phyloP scores from a whole-genome alignment of 2,113 vertebrate genomes.

The Dipodomys merriami region DNA sequence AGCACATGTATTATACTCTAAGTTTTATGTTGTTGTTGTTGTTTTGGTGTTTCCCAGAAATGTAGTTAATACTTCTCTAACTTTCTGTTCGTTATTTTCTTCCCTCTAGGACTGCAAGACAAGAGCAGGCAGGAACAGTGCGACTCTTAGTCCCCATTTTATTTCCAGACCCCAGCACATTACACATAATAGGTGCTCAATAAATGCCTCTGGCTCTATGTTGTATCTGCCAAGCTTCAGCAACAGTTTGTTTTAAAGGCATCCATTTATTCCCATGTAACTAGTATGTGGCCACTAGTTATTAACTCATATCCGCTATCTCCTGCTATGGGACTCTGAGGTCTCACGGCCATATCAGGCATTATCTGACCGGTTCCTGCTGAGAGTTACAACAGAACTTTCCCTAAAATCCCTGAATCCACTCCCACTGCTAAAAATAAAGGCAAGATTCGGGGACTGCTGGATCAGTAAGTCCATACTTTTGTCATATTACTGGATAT shows the following conservation, averaged over 20 bases:
- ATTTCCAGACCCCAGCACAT: neutral
- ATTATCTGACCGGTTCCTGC: constrained; percentile 11
- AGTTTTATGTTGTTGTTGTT: neutral
- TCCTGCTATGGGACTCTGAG: neutral
- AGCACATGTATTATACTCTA: neutral
- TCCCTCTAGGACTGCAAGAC: neutral
- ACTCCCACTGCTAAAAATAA: neutral
- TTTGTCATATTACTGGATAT: neutral
- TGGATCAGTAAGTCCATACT: neutral
- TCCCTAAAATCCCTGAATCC: neutral
- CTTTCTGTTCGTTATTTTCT: neutral
- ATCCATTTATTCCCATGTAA: neutral
- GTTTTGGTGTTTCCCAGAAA: neutral
- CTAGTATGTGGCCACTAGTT: neutral
- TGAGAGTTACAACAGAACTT: neutral
- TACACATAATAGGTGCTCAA: neutral
- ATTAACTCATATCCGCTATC: neutral
- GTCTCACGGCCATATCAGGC: neutral
- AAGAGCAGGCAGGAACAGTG: neutral
- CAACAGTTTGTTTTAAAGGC: neutral
- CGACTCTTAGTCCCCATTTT: neutral
- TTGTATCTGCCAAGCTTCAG: neutral
- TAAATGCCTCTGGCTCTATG: neutral
- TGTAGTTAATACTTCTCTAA: neutral
- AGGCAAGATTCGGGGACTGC: neutral